These are phyloP conservation scores for Drosophila quadrilineata DNA, from an alignment of 1,140 invertebrate species.

Conservation along the genomic window DNA sequence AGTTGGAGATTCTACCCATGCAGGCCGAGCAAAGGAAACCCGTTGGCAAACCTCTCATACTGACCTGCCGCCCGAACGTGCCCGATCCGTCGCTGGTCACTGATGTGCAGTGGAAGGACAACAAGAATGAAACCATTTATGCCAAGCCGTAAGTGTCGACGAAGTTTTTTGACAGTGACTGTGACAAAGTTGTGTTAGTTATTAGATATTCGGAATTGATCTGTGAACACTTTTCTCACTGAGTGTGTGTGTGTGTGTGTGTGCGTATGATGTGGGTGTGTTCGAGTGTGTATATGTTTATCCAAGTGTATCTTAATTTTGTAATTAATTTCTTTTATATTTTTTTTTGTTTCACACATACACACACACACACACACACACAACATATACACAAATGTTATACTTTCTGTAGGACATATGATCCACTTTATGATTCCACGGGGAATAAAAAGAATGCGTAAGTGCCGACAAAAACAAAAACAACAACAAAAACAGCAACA, in stretches of 20 bases:
- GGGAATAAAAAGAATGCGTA: conserved; percentile 79
- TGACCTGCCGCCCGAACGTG: conserved; percentile 87
- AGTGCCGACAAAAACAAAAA: conserved; percentile 51
- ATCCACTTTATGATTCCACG: conserved; percentile 81
- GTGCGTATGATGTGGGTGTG: background rate
- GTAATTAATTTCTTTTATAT: background rate
- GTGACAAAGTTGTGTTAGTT: too few relatives aligned
- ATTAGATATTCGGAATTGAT: too few relatives aligned
- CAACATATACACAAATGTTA: conserved; percentile 32
- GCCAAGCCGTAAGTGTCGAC: conserved; percentile 83
- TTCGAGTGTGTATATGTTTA: background rate
- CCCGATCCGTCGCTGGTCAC: conserved; percentile 84
- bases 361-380: conserved; percentile 25
- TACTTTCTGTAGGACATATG: conserved; percentile 66
- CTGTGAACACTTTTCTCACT: too few relatives aligned
- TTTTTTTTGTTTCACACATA: conserved; percentile 20
- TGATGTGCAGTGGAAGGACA: conserved; percentile 88
- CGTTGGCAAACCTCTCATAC: conserved; percentile 86
- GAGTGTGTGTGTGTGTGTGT: background rate
- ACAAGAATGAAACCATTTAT: conserved; percentile 85
- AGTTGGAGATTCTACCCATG: conserved; percentile 86
- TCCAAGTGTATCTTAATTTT: conserved; percentile 1
- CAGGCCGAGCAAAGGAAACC: conserved; percentile 86
- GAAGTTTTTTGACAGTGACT: background rate
- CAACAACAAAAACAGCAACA: conserved; percentile 27